A percentile compares a stretch with the other conserved stretches of the same genome.
phyloP scores from a whole-genome alignment of 2,113 vertebrate species.

The Rana temporaria region DNA sequence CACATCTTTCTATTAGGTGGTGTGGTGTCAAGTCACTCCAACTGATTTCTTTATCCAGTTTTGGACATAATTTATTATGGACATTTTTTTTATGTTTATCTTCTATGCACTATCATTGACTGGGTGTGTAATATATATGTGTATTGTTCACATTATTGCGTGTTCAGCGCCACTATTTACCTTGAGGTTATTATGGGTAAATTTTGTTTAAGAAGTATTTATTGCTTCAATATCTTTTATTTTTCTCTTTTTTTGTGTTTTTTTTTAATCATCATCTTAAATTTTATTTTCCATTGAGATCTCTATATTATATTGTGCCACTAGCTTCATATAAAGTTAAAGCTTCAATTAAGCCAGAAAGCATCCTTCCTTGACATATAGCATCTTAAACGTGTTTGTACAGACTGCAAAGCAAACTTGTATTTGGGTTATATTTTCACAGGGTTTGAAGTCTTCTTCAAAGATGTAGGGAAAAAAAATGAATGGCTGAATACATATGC shows the following conservation, averaged over 20 bases:
- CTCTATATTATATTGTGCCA: conserved; percentile 65
- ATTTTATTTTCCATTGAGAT: conserved; percentile 56
- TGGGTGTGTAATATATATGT: too few species aligned
- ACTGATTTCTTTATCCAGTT: too few species aligned
- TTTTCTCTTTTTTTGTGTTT: neutral
- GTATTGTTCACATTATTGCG: too few species aligned
- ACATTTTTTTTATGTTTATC: too few species aligned
- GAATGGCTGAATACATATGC: conserved; percentile 78
- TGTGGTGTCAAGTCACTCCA: too few species aligned
- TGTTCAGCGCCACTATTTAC: too few species aligned
- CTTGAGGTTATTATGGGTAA: too few species aligned
- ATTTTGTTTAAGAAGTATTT: conserved; percentile 4
- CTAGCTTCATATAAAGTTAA: conserved; percentile 72
- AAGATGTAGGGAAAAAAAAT: conserved; percentile 75
- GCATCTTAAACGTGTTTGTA: conserved; percentile 78
- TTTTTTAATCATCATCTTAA: neutral
- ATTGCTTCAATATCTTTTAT: conserved; percentile 1
- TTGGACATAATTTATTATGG: too few species aligned
- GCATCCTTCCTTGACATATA: conserved; percentile 73
- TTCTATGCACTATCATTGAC: too few species aligned
- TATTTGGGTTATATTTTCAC: conserved; percentile 79
- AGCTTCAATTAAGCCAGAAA: conserved; percentile 76
- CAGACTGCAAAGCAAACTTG: conserved; percentile 73
- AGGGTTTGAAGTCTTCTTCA: conserved; percentile 82
- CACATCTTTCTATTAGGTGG: too few species aligned